Base-by-base conservation (phyloP, 1,140 invertebrate genomes). In the Harpegnathos saltator region DNA sequence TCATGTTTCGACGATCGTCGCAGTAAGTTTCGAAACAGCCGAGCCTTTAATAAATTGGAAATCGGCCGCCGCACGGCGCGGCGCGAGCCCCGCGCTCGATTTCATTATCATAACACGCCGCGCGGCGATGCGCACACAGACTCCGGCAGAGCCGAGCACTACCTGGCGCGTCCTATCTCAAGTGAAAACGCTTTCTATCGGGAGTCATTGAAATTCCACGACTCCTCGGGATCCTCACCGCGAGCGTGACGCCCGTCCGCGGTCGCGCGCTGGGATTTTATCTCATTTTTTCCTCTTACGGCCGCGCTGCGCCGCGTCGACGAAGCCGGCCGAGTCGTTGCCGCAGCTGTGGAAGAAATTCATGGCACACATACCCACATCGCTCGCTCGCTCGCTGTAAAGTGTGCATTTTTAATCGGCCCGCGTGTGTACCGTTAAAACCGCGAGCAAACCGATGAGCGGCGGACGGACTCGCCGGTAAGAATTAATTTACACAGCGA, bases 131-230 rank as follows among this genome's bases (percentile, higher is more conserved):
- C 74, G 58, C 82, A 86, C 72, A 72, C 38, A 24, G 48, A 50
- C 17, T 14, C 12, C 54, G 74, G 48, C 33, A 48, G n/a, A 17
- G 26, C 14, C 52, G 56, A 48, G 58, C n/a, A 66, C 15, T 33
- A 24, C 48, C 56, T n/a, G 14, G 38, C 22, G 52, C 52, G 33
- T 85, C 68, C 68, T 54, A 29, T 33, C 65, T 71, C 85, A 89
- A 90, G 91, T 91, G 91, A 92, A 92, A 92, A 91, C 90, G 89
- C 91, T 92, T 92, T 92, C 91, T 91, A 92, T 69, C 85, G 58
- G 66, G 81, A 90, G 89, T 88, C 69, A 91, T 89, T 88, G 78
- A 86, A 87, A 89, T 88, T 88, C 87, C 77, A 78, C 54, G 29
- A 56, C 50, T 74, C 65, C 15, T 7, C 50, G 81, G 14, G 54